Evolutionary conservation across 2,113 vertebrate species (phyloP).

Genomic region (Oxygymnocypris stewartii): DNA sequence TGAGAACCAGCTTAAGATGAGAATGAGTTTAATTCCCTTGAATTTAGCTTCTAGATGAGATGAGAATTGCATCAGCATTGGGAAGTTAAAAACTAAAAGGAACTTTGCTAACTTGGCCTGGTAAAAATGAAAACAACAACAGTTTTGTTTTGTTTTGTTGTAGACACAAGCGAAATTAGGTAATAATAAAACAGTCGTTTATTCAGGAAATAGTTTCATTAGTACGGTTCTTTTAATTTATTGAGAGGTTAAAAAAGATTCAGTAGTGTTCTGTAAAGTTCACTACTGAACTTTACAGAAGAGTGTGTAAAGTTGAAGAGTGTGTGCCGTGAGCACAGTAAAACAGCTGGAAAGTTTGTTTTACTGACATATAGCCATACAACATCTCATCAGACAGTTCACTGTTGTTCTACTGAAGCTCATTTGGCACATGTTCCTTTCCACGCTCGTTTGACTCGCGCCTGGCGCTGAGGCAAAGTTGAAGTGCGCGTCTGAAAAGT

Average conservation of each 20-base stretch:
- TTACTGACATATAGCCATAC: no score
- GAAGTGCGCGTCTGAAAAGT: no score
- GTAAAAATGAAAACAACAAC: not conserved
- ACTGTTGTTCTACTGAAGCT: no score
- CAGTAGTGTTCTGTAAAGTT: not conserved
- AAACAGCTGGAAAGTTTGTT: no score
- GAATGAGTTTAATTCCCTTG: not conserved
- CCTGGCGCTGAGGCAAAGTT: no score
- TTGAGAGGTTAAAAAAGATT: not conserved
- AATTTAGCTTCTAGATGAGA: no score
- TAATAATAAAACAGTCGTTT: not conserved
- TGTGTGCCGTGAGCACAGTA: no score
- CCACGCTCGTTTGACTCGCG: no score
- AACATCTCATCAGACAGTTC: no score
- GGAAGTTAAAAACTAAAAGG: not conserved
- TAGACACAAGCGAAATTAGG: not conserved
- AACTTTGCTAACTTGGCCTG: not conserved
- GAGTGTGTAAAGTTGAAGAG: no score
- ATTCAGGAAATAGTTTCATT: not conserved
- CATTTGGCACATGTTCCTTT: no score
- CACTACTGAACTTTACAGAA: no score
- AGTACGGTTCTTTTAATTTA: not conserved
- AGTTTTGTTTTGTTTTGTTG: not conserved
- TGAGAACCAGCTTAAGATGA: not conserved
- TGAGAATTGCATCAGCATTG: not conserved